Evolutionary conservation across 1,140 invertebrate genomes (phyloP).

Genomic region (Habropoda laboriosa): DNA sequence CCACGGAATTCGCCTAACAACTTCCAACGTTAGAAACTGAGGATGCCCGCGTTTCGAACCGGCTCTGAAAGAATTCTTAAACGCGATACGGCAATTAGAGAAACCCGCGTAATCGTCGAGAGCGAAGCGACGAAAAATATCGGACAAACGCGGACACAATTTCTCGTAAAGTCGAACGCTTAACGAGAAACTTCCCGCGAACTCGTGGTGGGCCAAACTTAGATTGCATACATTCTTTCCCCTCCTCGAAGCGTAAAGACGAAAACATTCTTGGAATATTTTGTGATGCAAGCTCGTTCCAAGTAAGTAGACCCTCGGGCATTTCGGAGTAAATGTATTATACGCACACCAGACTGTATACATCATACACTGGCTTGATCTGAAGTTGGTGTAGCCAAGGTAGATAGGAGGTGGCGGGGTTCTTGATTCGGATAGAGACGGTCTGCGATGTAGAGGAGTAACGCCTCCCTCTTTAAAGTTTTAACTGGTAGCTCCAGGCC

Average conservation of each 20-base stretch:
- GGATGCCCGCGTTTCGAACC: too few species aligned
- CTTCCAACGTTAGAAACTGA: too few species aligned
- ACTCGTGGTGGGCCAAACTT: slow-evolving; percentile 11
- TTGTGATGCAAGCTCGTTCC: slow-evolving; percentile 14
- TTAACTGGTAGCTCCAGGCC: slow-evolving; percentile 33
- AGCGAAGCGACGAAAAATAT: background rate
- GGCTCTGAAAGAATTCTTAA: background rate
- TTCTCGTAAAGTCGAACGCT: background rate
- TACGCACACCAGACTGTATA: background rate
- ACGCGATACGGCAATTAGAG: too few species aligned
- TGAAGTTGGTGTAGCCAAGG: background rate
- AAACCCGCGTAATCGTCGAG: too few species aligned
- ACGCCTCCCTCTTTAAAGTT: slow-evolving; percentile 53
- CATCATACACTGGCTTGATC: background rate
- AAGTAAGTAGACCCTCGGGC: slow-evolving; percentile 4
- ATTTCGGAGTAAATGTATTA: slow-evolving; percentile 13
- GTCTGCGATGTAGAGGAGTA: slow-evolving; percentile 1
- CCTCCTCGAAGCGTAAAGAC: background rate
- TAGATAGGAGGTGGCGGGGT: too few species aligned
- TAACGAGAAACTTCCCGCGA: slow-evolving; percentile 1
- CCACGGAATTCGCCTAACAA: background rate
- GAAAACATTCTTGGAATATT: slow-evolving; percentile 37
- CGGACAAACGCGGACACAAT: background rate
- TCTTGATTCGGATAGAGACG: background rate
- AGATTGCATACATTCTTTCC: slow-evolving; percentile 37